These are phyloP conservation scores for Semicossyphus pulcher DNA, from an alignment of 2,113 vertebrate species.

Conservation along the genomic window DNA sequence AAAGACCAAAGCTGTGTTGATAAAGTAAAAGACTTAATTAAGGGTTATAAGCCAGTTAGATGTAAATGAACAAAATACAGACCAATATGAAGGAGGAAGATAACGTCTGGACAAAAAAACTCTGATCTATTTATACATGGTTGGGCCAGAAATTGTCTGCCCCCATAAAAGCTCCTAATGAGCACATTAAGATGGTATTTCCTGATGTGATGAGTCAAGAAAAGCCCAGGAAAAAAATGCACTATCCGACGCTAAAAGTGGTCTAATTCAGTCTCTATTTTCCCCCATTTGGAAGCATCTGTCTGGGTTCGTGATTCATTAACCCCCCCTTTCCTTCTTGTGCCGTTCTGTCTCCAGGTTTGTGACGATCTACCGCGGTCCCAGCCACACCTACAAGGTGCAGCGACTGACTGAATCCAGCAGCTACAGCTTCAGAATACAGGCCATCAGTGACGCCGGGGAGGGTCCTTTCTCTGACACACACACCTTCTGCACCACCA, in stretches of 20 bases:
- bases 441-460: conserved; percentile 92
- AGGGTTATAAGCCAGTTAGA: too few species aligned
- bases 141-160: neutral
- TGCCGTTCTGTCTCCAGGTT: conserved; percentile 87
- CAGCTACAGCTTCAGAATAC: conserved; percentile 95
- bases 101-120: neutral
- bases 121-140: too few species aligned
- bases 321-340: neutral
- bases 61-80: neutral
- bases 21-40: too few species aligned
- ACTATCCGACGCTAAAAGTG: neutral
- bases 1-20: neutral
- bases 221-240: too few species aligned
- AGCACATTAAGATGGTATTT: neutral
- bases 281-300: neutral
- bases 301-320: neutral
- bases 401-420: conserved; percentile 94
- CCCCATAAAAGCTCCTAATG: neutral
- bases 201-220: too few species aligned
- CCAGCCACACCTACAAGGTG: conserved; percentile 98
- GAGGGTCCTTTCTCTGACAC: conserved; percentile 94
- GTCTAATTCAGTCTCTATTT: neutral
- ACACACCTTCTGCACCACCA: conserved; percentile 94
- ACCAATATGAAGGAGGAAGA: neutral
- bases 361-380: conserved; percentile 93